phyloP scores from a whole-genome alignment of 1,140 invertebrate species.

The Atta texana region DNA sequence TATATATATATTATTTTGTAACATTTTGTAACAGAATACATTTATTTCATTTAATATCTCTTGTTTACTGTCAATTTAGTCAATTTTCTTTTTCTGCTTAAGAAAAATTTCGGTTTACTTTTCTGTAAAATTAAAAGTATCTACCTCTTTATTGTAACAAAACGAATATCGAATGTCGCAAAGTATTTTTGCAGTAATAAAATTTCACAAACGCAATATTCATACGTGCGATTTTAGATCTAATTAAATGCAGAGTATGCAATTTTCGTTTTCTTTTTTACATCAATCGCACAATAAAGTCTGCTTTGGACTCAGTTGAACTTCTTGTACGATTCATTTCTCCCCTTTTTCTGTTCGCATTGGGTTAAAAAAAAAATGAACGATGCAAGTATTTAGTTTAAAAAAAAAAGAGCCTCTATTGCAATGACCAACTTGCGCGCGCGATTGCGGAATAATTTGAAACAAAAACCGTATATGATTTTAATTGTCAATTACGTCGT shows the following conservation, averaged over 20 bases:
- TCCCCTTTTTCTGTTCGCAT: too few relatives aligned
- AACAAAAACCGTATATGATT: neutral
- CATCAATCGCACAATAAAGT: neutral
- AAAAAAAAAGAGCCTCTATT: too few relatives aligned
- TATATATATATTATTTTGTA: neutral
- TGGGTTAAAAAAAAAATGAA: too few relatives aligned
- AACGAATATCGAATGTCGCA: neutral
- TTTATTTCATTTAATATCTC: neutral
- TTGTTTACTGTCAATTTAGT: neutral
- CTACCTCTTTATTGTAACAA: neutral
- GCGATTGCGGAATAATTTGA: slow-evolving; percentile 1
- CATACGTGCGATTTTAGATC: neutral
- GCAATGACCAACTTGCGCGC: neutral
- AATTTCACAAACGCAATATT: neutral
- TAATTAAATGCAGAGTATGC: neutral
- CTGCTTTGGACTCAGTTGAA: too few relatives aligned
- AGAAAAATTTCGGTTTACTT: neutral
- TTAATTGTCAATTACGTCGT: slow-evolving; percentile 16
- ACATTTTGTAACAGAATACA: neutral
- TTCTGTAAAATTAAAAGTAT: neutral
- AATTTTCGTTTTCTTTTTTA: neutral
- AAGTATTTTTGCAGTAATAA: neutral
- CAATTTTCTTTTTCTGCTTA: neutral
- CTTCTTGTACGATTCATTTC: too few relatives aligned
- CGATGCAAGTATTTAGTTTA: too few relatives aligned